Base-by-base conservation (phyloP, 1,140 invertebrate species). In the Maconellicoccus hirsutus region DNA sequence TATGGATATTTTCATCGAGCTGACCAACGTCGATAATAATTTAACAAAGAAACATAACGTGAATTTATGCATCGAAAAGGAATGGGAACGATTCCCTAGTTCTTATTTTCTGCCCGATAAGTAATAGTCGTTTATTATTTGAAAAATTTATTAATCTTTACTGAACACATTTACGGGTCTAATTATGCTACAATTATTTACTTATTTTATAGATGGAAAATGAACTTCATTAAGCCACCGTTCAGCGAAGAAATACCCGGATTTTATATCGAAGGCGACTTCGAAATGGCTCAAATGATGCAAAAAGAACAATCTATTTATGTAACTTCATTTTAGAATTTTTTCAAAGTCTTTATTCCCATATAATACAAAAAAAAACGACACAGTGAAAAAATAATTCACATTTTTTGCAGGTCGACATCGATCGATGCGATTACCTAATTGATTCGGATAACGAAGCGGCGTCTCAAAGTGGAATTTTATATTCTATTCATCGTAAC, bases 71-170 rank as follows among this genome's bases (percentile, higher is more conserved):
- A 86, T 95, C 75, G 96, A 94, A 16, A 98, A 98, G 83, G 97
- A 99, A 77, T 99, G 97, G 97, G 86, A 99, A 80, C 83, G 97
- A 42, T 99, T 92, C 79, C 96, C 97, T 0, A 91, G 89, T 33
- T 93, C 90, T 71, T 99, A 98, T 82, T 98, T 98, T 78, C 83
- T 99, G n/a, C 94, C 96, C 1, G 82, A 83, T 33, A 83, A 82
- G 82, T 83, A 74, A 70, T 19, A 6, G 1, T 52, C 3, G 23
- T 19, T 33, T 25, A 16, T 16, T 25, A 19, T 4, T 8, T 7
- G 6, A 59, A 71, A 52, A 52, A 71, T n/a, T n/a, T n/a, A 71
- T 71, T n/a, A 6, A 19, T 71, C 23, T 52, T 8, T 52, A 52
- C 3, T 52, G 42, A 52, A 52, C 42, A 52, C 42, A 63, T 29